Percentiles rank a stretch among this genome's conserved stretches.
Evolutionary conservation across 2,113 vertebrate genomes (phyloP).

Genomic region (Pterocles burchelli): DNA sequence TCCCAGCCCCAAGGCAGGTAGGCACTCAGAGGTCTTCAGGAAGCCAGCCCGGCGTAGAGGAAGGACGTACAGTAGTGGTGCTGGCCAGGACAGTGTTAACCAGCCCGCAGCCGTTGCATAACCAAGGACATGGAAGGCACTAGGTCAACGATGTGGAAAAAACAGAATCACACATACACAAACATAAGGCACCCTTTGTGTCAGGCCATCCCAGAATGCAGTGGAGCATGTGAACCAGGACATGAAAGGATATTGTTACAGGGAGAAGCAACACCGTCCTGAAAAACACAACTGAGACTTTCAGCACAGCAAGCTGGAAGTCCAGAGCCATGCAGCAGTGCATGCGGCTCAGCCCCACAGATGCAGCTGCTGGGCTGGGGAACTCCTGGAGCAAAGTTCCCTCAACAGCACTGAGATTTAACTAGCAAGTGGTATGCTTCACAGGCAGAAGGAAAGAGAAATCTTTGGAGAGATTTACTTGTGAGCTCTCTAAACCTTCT

Average conservation of each 20-base stretch:
- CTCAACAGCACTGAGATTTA: not conserved
- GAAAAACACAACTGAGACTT: conserved; percentile 48
- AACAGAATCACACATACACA: conserved; percentile 68
- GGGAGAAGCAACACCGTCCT: conserved; percentile 63
- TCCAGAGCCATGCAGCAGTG: not conserved
- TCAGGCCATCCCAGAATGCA: conserved; percentile 60
- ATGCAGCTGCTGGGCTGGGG: not conserved
- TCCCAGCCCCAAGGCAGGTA: not conserved
- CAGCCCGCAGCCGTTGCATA: conserved; percentile 52
- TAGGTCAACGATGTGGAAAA: conserved; percentile 66
- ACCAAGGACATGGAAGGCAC: conserved; percentile 70
- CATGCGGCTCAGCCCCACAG: not conserved
- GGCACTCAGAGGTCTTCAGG: not conserved
- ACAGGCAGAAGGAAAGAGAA: not conserved
- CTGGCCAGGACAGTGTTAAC: conserved; percentile 57
- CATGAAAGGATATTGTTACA: conserved; percentile 77
- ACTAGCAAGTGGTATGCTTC: not conserved
- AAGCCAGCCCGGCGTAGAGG: not conserved
- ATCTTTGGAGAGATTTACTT: not conserved
- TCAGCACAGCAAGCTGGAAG: not conserved
- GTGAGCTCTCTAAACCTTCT: not conserved
- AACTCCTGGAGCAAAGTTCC: not conserved
- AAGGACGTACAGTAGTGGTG: not conserved
- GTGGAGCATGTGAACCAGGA: conserved; percentile 47
- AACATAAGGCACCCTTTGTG: conserved; percentile 76